Conservation (phyloP, 2,797 vertebrate species). For the Crax fasciolata region DNA sequence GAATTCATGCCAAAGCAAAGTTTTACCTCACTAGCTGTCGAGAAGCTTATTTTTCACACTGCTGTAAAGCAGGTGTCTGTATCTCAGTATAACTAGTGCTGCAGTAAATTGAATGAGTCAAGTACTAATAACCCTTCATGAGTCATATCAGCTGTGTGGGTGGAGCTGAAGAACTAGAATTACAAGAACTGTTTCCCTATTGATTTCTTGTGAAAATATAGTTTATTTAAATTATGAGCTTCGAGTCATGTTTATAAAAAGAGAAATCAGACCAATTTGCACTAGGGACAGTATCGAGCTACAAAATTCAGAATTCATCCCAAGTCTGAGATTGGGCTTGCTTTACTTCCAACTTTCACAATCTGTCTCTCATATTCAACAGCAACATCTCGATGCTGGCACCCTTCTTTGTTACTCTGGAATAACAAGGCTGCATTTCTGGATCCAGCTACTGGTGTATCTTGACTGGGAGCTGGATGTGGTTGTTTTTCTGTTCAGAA, state of each 20-base stretch:
- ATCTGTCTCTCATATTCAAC: background rate
- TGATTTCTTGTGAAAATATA: constrained; percentile 24
- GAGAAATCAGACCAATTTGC: background rate
- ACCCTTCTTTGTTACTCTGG: background rate
- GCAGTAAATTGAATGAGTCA: background rate
- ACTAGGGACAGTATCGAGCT: background rate
- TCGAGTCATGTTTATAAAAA: background rate
- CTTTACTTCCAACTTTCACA: background rate
- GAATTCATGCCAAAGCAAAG: background rate
- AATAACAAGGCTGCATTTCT: background rate
- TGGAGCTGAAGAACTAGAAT: background rate
- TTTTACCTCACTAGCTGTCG: constrained; percentile 23
- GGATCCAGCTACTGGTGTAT: background rate
- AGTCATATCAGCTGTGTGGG: background rate
- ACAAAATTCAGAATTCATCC: background rate
- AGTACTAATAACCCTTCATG: background rate
- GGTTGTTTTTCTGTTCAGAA: background rate
- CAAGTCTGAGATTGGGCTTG: background rate
- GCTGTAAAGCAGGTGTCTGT: constrained; percentile 29
- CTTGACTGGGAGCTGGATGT: background rate
- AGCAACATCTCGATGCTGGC: background rate
- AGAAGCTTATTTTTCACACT: constrained; percentile 23
- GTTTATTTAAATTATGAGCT: background rate
- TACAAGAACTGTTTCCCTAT: background rate
- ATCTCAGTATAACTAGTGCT: background rate